Evolutionary conservation across 2,113 vertebrate genomes (phyloP).

Genomic region (Erythrocercus mccallii): DNA sequence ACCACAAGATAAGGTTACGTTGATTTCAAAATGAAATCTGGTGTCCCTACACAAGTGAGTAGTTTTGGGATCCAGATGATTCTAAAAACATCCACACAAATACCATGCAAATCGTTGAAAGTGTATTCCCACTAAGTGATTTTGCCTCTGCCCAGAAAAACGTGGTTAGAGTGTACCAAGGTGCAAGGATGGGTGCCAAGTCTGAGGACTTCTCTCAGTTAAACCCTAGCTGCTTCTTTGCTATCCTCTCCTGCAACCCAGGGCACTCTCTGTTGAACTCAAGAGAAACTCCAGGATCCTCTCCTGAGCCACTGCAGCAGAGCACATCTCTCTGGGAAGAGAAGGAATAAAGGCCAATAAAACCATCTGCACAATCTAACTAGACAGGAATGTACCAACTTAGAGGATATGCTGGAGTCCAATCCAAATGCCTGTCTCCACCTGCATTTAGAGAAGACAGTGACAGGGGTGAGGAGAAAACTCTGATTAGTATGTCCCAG

Average conservation of each 20-base stretch:
- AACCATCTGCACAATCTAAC: rapidly evolving
- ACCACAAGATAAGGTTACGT: background rate
- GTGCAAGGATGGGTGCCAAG: background rate
- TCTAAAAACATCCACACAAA: background rate
- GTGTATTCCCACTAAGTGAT: background rate
- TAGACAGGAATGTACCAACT: background rate
- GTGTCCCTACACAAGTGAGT: background rate
- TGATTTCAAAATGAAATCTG: background rate
- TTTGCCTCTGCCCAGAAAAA: background rate
- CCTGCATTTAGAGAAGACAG: background rate
- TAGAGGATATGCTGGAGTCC: background rate
- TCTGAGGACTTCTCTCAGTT: background rate
- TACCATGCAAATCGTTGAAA: background rate
- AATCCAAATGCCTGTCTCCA: background rate
- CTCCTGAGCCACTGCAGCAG: background rate
- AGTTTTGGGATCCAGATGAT: background rate
- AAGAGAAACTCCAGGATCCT: background rate
- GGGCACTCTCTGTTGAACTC: rapidly evolving
- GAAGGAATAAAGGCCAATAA: background rate
- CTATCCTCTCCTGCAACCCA: background rate
- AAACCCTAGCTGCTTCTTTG: background rate
- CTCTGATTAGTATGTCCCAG: background rate
- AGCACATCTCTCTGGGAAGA: background rate
- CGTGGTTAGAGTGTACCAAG: background rate
- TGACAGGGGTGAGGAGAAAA: background rate